Conservation (phyloP, 2,797 vertebrate species). For the Podargus strigoides region DNA sequence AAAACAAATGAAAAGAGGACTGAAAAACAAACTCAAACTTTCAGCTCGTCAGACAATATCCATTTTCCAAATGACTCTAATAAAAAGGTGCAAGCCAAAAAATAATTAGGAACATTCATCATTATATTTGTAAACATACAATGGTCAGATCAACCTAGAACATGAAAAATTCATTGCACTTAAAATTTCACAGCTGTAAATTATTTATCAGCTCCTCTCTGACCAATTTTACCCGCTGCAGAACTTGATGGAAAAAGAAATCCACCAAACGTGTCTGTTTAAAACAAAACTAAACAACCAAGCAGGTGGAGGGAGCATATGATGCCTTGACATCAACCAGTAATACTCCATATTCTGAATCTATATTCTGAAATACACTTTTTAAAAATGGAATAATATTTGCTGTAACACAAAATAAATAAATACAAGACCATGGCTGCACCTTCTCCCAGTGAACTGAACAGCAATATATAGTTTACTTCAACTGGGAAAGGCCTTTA, state of each 20-base stretch:
- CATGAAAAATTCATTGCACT: not conserved
- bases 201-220: not conserved
- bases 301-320: not conserved
- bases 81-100: not conserved
- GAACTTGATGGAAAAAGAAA: not conserved
- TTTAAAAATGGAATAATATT: not conserved
- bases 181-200: slow-evolving; percentile 1
- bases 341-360: not conserved
- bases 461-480: not conserved
- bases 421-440: not conserved
- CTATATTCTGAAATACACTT: not conserved
- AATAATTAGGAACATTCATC: not conserved
- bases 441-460: not conserved
- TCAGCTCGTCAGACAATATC: not conserved
- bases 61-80: not conserved
- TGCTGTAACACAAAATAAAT: not conserved
- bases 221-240: not conserved
- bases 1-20: not conserved
- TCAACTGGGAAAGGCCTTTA: not conserved
- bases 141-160: not conserved
- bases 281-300: not conserved
- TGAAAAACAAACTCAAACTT: not conserved
- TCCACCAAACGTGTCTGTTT: not conserved
- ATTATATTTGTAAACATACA: not conserved
- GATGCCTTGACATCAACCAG: not conserved